Percentiles rank a stretch among this genome's conserved stretches.
Evolutionary conservation across 1,140 invertebrate genomes (phyloP).

Genomic region (Phortica variegata): DNA sequence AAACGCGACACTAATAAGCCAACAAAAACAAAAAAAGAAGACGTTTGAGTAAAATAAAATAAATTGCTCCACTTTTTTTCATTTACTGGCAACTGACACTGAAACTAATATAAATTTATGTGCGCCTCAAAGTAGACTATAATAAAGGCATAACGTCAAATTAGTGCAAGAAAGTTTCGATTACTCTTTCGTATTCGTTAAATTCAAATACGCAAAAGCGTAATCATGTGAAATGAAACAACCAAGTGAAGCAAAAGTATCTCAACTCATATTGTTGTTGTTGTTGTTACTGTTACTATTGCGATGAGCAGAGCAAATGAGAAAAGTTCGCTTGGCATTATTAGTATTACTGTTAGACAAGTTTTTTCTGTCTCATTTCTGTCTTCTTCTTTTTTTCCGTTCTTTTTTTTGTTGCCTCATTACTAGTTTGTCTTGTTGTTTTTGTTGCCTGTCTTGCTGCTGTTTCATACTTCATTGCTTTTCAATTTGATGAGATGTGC

Average conservation of each 20-base stretch:
- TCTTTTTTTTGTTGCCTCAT: slow-evolving; percentile 28
- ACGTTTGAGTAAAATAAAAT: too few species aligned
- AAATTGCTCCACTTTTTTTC: too few species aligned
- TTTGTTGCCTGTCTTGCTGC: slow-evolving; percentile 18
- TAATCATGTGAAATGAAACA: slow-evolving; percentile 38
- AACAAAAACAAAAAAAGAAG: too few species aligned
- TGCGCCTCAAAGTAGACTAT: too few species aligned
- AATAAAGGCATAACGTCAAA: background rate
- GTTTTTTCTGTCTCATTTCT: too few species aligned
- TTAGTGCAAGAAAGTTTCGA: background rate
- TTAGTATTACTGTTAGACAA: slow-evolving; percentile 55
- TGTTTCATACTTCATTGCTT: slow-evolving; percentile 57
- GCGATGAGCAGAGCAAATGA: slow-evolving; percentile 36
- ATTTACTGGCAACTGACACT: too few species aligned
- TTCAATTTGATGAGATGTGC: slow-evolving; percentile 57
- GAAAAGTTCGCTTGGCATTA: slow-evolving; percentile 49
- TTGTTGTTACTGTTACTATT: too few species aligned
- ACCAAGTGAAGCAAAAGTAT: background rate
- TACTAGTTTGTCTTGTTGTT: slow-evolving; percentile 13
- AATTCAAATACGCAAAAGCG: slow-evolving; percentile 42
- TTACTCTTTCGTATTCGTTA: too few species aligned
- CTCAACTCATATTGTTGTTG: background rate
- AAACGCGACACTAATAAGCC: too few species aligned
- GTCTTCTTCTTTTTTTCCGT: slow-evolving; percentile 30
- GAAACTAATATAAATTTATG: too few species aligned